A percentile compares a stretch with the other conserved stretches of the same genome.
Evolutionary conservation across 92 coral and sea anemone genomes (phyloP).

Genomic region (Hydrozoanthus gracilis): DNA sequence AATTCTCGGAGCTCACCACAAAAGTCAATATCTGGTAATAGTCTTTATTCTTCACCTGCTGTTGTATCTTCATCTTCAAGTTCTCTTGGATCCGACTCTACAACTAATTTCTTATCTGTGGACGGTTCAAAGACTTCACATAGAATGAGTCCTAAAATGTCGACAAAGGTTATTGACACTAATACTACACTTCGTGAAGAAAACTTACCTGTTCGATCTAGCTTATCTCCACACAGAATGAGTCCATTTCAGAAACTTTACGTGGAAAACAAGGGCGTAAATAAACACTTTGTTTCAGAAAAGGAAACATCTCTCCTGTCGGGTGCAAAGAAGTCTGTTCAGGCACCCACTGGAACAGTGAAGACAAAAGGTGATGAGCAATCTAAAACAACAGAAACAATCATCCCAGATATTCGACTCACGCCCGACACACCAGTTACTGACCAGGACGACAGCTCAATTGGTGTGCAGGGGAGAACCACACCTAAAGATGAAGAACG

Average conservation of each 20-base stretch:
- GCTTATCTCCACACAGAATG: conserved; percentile 35
- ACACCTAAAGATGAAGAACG: conserved; percentile 32
- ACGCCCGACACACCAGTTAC: not conserved
- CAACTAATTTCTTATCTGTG: not conserved
- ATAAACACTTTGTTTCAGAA: conserved; percentile 9
- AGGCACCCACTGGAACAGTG: not conserved
- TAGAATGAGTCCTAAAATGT: conserved; percentile 31
- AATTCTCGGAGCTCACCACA: not conserved
- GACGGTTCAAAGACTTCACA: not conserved
- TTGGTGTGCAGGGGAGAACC: not conserved
- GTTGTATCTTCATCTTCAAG: conserved; percentile 10
- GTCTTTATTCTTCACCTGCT: not conserved
- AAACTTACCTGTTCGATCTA: not conserved
- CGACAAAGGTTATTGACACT: conserved; percentile 2
- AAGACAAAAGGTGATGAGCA: conserved; percentile 4
- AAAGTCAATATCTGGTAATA: not conserved
- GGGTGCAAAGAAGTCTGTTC: not conserved
- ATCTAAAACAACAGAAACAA: not conserved
- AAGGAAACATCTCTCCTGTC: not conserved
- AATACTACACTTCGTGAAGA: not conserved
- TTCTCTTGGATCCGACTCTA: not conserved
- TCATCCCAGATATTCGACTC: not conserved
- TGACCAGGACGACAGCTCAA: not conserved
- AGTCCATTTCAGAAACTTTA: conserved; percentile 23
- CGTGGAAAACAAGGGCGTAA: too few species aligned